A percentile compares a stretch with the other conserved stretches of the same genome.
These are phyloP conservation scores for Peromyscus aztecus DNA, from an alignment of 2,797 vertebrate species.

Conservation along the genomic window DNA sequence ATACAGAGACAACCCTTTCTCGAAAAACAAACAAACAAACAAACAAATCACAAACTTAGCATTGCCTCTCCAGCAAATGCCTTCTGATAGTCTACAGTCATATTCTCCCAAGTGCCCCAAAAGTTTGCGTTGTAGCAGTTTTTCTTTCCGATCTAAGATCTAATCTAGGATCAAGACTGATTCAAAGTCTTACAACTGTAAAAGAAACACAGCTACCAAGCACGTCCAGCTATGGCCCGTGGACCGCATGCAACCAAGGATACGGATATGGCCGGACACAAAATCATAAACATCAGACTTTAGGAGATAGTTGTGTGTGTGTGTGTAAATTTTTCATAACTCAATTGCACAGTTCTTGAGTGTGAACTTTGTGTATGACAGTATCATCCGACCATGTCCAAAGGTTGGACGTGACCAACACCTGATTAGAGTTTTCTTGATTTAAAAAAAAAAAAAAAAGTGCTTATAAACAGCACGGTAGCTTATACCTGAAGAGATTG, in stretches of 20 bases:
- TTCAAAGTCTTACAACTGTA: neutral
- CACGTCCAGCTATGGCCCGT: neutral
- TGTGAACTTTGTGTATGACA: neutral
- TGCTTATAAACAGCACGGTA: neutral
- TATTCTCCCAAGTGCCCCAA: neutral
- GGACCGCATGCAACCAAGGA: neutral
- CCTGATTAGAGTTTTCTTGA: neutral
- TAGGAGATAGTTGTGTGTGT: neutral
- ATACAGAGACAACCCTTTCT: too few species aligned
- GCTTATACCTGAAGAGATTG: neutral
- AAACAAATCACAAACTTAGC: neutral
- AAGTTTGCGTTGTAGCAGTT: neutral
- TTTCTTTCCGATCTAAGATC: neutral
- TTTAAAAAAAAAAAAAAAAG: too few species aligned
- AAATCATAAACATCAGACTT: neutral
- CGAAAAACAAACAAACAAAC: too few species aligned
- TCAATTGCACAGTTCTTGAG: neutral
- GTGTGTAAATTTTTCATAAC: neutral
- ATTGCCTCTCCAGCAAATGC: neutral
- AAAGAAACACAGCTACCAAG: neutral
- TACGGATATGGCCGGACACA: neutral
- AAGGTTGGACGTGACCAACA: neutral
- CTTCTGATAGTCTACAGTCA: neutral
- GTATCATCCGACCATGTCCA: neutral
- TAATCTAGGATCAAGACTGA: neutral